Base-by-base conservation (phyloP, 2,113 vertebrate genomes). In the Bothrops jararaca region DNA sequence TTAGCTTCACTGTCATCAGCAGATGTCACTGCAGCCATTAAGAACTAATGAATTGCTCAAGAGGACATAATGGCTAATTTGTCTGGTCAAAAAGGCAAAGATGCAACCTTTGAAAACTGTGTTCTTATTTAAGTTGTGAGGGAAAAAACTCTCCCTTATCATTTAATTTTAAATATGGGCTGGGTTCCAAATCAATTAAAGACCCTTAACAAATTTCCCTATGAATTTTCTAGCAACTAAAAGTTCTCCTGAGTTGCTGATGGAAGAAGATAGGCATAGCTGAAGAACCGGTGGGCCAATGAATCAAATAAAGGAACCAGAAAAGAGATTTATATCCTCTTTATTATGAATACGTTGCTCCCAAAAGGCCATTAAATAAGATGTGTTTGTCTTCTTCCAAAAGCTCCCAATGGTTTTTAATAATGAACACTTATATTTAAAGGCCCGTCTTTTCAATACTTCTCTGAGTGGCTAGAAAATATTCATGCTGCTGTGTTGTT, bases 11-110 rank as follows among this genome's bases (percentile, higher is more conserved):
- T 97, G 94, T 96, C 96, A 97, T 97, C 97, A 97, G 96, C 97
- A 97, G 97, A 97, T 98, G 97, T 97, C 97, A 97, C 95, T 97
- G 95, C 96, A 97, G 95, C 95, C 39, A 94, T 97, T 97, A 97
- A 94, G 95, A 97, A 95, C 95, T 97, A 98, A 97, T 97, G 95
- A 95, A 96, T 97, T 97, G 96, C 96, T 97, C 97, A 97, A 97
- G 96, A 94, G 94, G 91, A 90, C 86, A 94, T 96, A 97, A 97
- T 96, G 96, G 96, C 94, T 96, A 97, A 96, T 97, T 97, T 97
- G 91, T 97, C 96, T 96, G 95, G 94, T 97, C 96, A 96, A 96
- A 97, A 96, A 95, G 64, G 45, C 94, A 97, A 95, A 95, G 95
- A 95, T 92, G 94, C 92, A 96, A 95, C 93, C 94, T 95, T 95